Conservation (phyloP, 1,140 invertebrate species). For the Bombus haemorrhoidalis region DNA sequence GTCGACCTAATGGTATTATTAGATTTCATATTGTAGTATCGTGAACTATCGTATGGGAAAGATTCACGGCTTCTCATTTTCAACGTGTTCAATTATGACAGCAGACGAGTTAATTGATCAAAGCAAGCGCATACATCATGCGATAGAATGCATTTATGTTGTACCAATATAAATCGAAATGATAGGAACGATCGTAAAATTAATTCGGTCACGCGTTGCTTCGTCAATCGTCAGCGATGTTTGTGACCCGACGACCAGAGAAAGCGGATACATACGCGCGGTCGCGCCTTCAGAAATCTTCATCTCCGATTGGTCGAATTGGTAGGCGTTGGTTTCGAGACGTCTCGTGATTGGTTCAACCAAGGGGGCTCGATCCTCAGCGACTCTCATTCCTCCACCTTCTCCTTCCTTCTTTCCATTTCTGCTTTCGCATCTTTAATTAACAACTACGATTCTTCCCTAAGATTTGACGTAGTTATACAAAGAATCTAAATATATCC, state of each 20-base stretch:
- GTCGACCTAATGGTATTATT: conserved; percentile 70
- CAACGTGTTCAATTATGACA: background rate
- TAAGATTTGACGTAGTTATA: too few species aligned
- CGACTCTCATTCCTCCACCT: conserved; percentile 44
- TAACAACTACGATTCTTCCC: background rate
- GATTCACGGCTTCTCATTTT: background rate
- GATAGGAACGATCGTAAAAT: background rate
- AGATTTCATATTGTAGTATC: conserved; percentile 51
- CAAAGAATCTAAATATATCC: too few species aligned
- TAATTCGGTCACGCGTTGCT: background rate
- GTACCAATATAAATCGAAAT: background rate
- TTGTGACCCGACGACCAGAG: conserved; percentile 39
- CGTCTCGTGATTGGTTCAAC: conserved; percentile 59
- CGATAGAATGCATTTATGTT: background rate
- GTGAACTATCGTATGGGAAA: conserved; percentile 64
- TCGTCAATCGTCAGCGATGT: background rate
- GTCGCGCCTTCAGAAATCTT: conserved; percentile 36
- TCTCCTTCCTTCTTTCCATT: background rate
- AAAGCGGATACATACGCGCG: conserved; percentile 56
- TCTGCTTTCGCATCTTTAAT: background rate
- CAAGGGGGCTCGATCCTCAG: conserved; percentile 63
- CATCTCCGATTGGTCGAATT: conserved; percentile 58
- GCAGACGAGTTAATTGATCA: background rate
- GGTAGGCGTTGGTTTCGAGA: conserved; percentile 57
- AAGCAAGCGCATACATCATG: background rate